A percentile compares a stretch with the other conserved stretches of the same genome.
These are phyloP conservation scores for Planococcus citri DNA, from an alignment of 1,140 invertebrate species.

Conservation along the genomic window DNA sequence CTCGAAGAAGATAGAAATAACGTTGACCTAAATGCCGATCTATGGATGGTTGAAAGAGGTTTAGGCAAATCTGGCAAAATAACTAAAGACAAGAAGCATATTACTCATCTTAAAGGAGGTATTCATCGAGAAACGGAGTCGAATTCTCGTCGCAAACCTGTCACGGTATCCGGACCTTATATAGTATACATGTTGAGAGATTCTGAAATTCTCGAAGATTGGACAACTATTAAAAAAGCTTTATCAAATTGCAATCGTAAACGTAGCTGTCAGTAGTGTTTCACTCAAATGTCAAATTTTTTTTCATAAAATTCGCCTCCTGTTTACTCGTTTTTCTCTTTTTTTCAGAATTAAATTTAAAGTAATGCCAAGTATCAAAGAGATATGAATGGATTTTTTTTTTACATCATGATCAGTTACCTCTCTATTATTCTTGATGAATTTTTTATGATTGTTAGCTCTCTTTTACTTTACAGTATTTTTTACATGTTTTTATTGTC, in stretches of 20 bases:
- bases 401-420: no score
- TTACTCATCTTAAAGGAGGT: conserved; percentile 32
- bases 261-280: neutral
- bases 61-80: conserved; percentile 36
- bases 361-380: no score
- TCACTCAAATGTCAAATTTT: no score
- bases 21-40: conserved; percentile 73
- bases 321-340: no score
- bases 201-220: conserved; percentile 89
- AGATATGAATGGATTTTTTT: no score
- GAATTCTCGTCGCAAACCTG: conserved; percentile 56
- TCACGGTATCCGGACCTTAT: conserved; percentile 86
- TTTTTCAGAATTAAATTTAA: no score
- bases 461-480: no score
- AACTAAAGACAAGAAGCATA: conserved; percentile 31
- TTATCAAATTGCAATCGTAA: conserved; percentile 31
- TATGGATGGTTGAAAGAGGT: conserved; percentile 36
- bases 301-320: no score
- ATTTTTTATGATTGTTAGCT: no score
- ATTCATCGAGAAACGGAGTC: conserved; percentile 38
- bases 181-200: conserved; percentile 93
- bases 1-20: conserved; percentile 91
- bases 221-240: conserved; percentile 83
- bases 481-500: no score
- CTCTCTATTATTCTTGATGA: no score